These are phyloP conservation scores for Cebus imitator DNA, from an alignment of 2,113 vertebrate species.

Conservation along the genomic window DNA sequence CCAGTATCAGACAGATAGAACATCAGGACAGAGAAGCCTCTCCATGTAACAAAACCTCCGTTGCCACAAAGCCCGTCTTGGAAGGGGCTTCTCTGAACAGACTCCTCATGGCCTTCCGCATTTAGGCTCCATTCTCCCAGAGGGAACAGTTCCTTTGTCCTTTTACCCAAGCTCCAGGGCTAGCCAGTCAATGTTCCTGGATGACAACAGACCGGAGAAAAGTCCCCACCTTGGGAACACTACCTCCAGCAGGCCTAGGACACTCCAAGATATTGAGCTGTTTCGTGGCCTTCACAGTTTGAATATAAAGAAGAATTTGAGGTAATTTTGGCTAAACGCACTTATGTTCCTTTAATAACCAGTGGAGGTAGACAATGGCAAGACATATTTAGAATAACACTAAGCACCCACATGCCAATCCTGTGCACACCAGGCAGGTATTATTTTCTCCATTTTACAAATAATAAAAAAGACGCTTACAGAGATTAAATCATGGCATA, in stretches of 20 bases:
- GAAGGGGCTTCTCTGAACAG: background rate
- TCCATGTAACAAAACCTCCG: background rate
- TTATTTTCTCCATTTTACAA: background rate
- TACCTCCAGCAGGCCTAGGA: background rate
- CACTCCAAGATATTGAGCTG: background rate
- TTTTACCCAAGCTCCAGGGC: background rate
- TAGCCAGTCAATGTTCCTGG: background rate
- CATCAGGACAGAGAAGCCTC: background rate
- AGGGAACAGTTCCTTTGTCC: background rate
- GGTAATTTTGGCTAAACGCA: background rate
- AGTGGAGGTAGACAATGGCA: background rate
- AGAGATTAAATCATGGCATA: background rate
- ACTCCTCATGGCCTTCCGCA: background rate
- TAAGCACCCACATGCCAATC: background rate
- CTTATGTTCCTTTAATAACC: background rate
- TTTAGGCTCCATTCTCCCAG: background rate
- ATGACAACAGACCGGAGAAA: background rate
- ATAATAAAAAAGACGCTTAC: background rate
- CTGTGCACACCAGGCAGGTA: background rate
- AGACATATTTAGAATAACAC: background rate
- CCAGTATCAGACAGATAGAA: background rate
- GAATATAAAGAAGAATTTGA: background rate
- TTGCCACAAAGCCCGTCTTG: background rate
- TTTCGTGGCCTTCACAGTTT: background rate
- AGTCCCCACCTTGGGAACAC: background rate